Evolutionary conservation across 2,797 vertebrate species (phyloP).

Genomic region (Gymnodraco acuticeps): DNA sequence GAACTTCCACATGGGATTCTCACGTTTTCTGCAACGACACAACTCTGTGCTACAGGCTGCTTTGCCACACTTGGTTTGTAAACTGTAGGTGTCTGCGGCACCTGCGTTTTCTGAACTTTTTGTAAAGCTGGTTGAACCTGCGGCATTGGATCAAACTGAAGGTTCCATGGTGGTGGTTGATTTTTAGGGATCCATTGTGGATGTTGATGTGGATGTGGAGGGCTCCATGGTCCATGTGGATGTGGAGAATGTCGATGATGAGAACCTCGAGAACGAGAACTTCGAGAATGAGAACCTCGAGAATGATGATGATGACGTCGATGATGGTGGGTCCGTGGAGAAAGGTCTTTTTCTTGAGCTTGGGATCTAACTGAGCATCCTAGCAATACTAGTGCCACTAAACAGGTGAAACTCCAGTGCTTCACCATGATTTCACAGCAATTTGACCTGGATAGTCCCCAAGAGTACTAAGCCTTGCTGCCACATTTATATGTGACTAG

Average conservation of each 20-base stretch:
- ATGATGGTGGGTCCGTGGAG: too few relatives aligned
- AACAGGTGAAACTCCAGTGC: conserved; percentile 35
- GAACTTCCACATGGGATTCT: conserved; percentile 72
- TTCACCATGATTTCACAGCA: conserved; percentile 63
- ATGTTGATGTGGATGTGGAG: too few relatives aligned
- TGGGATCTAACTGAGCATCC: conserved; percentile 38
- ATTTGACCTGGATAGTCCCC: conserved; percentile 31
- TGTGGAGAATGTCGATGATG: background rate
- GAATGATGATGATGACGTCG: too few relatives aligned
- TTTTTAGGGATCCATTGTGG: too few relatives aligned
- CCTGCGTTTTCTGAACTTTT: too few relatives aligned
- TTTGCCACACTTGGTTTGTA: background rate
- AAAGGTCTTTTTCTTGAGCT: conserved; percentile 1
- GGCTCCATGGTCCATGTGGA: accelerated
- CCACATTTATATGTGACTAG: conserved; percentile 63
- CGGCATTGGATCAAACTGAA: accelerated
- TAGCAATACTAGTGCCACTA: conserved; percentile 60
- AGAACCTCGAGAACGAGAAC: too few relatives aligned
- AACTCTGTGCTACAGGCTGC: conserved; percentile 20
- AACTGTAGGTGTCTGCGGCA: background rate
- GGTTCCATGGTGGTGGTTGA: too few relatives aligned
- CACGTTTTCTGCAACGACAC: conserved; percentile 42
- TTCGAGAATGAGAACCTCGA: too few relatives aligned
- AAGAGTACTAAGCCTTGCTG: conserved; percentile 18
- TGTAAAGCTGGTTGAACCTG: background rate